Conservation (phyloP, 2,888 invertebrate species). For the Cerastoderma edule region DNA sequence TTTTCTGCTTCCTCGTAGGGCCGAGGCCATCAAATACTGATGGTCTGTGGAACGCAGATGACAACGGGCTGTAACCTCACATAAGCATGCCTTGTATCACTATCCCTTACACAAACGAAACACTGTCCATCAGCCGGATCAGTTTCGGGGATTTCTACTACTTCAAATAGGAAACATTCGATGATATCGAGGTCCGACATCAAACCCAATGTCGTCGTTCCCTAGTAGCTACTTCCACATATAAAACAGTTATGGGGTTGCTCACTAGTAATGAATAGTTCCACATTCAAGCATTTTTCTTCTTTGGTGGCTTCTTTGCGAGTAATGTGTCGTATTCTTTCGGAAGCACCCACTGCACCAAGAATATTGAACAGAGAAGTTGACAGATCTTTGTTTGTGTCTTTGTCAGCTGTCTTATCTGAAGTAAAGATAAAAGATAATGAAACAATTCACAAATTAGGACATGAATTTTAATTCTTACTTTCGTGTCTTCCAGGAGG, state of each 20-base stretch:
- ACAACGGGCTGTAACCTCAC: not conserved
- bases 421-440: no score
- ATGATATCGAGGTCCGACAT: not conserved
- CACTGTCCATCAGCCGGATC: not conserved
- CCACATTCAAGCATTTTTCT: not conserved
- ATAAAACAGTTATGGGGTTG: not conserved
- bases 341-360: not conserved
- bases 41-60: not conserved
- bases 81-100: not conserved
- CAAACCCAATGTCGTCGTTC: not conserved
- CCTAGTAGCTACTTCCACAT: not conserved
- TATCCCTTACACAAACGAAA: not conserved
- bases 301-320: not conserved
- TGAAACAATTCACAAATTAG: no score
- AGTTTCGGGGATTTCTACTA: not conserved
- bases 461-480: no score
- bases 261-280: not conserved
- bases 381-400: no score
- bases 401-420: no score
- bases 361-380: not conserved
- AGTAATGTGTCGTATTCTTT: not conserved
- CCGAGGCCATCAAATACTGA: not conserved
- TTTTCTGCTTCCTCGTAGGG: not conserved
- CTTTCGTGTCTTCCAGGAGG: no score
- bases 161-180: not conserved